A percentile compares a stretch with the other conserved stretches of the same genome.
Evolutionary conservation across 2,888 invertebrate species (phyloP).

Genomic region (Limnephilus auricula): DNA sequence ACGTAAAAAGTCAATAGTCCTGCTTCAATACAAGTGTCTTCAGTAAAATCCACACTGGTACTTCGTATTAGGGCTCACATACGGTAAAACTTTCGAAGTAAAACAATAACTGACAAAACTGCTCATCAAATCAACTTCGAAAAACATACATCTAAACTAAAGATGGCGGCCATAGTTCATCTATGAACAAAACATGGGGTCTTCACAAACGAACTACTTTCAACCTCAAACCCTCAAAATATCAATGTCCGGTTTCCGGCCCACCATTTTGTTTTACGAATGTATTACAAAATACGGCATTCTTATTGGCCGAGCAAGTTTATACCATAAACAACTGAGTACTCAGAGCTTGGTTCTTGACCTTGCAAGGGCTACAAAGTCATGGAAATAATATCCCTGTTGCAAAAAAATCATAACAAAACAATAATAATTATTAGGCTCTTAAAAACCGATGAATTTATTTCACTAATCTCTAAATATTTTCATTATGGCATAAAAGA

Average conservation of each 20-base stretch:
- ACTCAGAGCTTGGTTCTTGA: background rate
- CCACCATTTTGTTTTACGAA: slow-evolving; percentile 41
- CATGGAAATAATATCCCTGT: background rate
- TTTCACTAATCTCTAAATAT: background rate
- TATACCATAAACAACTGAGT: slow-evolving; percentile 39
- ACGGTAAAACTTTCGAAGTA: slow-evolving; percentile 41
- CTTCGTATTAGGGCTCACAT: slow-evolving; percentile 42
- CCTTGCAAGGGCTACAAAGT: slow-evolving; percentile 5
- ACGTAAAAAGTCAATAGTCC: slow-evolving; percentile 40
- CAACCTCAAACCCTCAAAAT: slow-evolving; percentile 58
- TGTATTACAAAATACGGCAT: background rate
- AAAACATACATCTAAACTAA: slow-evolving; percentile 90
- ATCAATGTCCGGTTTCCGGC: slow-evolving; percentile 60
- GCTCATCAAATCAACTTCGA: slow-evolving; percentile 72
- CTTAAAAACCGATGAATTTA: background rate
- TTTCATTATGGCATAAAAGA: background rate
- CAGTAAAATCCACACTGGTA: slow-evolving; percentile 40
- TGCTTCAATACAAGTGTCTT: slow-evolving; percentile 22
- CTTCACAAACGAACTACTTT: slow-evolving; percentile 73
- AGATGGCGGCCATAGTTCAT: slow-evolving; percentile 92
- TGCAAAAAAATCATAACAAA: background rate
- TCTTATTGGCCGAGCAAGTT: slow-evolving; percentile 42
- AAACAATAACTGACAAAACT: slow-evolving; percentile 54
- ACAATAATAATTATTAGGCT: background rate
- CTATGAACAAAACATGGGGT: slow-evolving; percentile 86